phyloP scores from a whole-genome alignment of 2,113 vertebrate species.

The Phalacrocorax brasilianus region DNA sequence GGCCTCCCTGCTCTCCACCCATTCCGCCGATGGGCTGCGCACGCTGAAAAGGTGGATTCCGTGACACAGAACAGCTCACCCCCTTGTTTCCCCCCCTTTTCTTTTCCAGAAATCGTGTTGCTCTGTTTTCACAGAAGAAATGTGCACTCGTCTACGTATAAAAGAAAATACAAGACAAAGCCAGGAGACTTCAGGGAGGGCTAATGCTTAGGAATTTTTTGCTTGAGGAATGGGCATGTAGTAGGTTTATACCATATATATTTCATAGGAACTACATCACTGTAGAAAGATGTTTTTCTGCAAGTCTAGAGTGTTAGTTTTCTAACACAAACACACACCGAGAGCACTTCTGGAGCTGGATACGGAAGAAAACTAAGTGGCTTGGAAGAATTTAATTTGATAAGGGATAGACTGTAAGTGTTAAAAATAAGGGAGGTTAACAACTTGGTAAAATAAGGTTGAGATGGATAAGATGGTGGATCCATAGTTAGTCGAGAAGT shows the following conservation, averaged over 20 bases:
- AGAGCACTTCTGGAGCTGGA: neutral
- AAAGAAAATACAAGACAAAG: constrained; percentile 29
- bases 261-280: neutral
- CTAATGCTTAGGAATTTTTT: constrained; percentile 67
- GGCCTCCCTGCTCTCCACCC: neutral
- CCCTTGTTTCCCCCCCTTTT: neutral
- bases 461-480: neutral
- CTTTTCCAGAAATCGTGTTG: constrained; percentile 85
- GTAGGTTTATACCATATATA: neutral
- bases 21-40: rapidly evolving
- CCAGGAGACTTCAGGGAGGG: constrained; percentile 74
- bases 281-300: neutral
- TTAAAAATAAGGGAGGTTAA: neutral
- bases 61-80: neutral
- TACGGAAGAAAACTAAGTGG: neutral
- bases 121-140: constrained; percentile 80
- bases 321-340: neutral
- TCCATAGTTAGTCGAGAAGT: neutral
- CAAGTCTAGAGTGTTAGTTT: constrained; percentile 13
- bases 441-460: neutral
- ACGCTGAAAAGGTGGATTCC: neutral
- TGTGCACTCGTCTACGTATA: constrained; percentile 75
- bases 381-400: neutral
- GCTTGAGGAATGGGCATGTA: neutral
- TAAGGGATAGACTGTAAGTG: neutral